Evolutionary conservation across 2,888 invertebrate genomes (phyloP).

Genomic region (Tetropium fuscum): DNA sequence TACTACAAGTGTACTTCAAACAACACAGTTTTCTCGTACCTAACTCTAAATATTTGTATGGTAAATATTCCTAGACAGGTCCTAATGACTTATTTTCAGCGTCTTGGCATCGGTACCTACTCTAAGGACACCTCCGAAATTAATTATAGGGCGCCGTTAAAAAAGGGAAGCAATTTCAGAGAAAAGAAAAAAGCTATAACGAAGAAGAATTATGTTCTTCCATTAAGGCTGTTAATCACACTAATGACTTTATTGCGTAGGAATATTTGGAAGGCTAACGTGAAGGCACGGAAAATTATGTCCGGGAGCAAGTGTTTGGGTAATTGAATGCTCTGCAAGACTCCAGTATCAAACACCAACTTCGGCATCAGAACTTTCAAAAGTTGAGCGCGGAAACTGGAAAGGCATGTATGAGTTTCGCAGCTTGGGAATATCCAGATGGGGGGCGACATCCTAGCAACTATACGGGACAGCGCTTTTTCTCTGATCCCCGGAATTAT

Average conservation of each 20-base stretch:
- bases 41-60: conserved; percentile 9
- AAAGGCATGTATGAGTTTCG: conserved; percentile 35
- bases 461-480: conserved; percentile 28
- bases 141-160: conserved; percentile 33
- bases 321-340: conserved; percentile 40
- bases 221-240: conserved; percentile 52
- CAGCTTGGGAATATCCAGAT: conserved; percentile 26
- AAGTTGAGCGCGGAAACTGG: conserved; percentile 28
- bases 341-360: conserved; percentile 30
- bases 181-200: conserved; percentile 37
- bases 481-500: conserved; percentile 42
- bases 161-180: conserved; percentile 36
- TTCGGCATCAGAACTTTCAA: conserved; percentile 31
- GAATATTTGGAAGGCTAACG: conserved; percentile 42
- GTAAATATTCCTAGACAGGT: conserved; percentile 15
- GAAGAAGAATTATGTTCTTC: conserved; percentile 42
- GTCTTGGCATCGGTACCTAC: conserved; percentile 28
- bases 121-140: conserved; percentile 39
- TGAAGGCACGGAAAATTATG: conserved; percentile 43
- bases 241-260: conserved; percentile 54
- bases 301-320: conserved; percentile 44
- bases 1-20: too few relatives aligned
- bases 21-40: neutral
- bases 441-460: conserved; percentile 18
- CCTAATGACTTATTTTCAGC: conserved; percentile 14